Conservation (phyloP, 2,113 vertebrate genomes). For the Genyomyrus donnyi region DNA sequence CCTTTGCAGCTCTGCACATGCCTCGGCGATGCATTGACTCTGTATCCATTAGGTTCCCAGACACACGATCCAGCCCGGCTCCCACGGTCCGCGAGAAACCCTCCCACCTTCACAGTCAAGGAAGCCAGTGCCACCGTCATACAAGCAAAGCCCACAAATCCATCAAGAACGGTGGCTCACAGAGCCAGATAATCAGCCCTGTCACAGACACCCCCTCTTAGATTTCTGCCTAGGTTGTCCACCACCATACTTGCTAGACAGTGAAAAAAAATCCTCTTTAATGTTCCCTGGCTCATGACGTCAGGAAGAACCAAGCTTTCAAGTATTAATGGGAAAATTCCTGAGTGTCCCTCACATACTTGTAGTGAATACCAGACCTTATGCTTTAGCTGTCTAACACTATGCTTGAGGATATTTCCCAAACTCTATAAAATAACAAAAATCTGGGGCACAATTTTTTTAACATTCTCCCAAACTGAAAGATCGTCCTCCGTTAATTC, state of each 20-base stretch:
- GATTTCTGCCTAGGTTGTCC: conserved; percentile 20
- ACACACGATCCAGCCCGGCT: not conserved
- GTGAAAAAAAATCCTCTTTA: conserved; percentile 45
- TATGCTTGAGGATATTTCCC: not conserved
- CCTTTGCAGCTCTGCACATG: not conserved
- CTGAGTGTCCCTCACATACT: not conserved
- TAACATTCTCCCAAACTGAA: not conserved
- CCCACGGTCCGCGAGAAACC: not conserved
- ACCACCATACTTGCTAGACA: conserved; percentile 36
- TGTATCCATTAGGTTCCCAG: not conserved
- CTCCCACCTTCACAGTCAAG: not conserved
- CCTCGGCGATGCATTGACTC: not conserved
- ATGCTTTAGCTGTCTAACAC: not conserved
- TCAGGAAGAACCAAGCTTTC: conserved; percentile 35
- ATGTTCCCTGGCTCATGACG: conserved; percentile 33
- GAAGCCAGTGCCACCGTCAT: not conserved
- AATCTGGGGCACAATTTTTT: not conserved
- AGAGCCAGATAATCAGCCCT: not conserved
- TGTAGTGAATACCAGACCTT: not conserved
- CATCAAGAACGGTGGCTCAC: not conserved
- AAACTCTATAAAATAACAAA: not conserved
- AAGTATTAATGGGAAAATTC: conserved; percentile 5
- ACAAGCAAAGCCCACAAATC: not conserved
- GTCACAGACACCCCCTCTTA: not conserved
- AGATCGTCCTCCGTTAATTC: not conserved